These are phyloP conservation scores for Zoanthus sansibaricus DNA, from an alignment of 92 coral and sea anemone genomes.

Conservation along the genomic window DNA sequence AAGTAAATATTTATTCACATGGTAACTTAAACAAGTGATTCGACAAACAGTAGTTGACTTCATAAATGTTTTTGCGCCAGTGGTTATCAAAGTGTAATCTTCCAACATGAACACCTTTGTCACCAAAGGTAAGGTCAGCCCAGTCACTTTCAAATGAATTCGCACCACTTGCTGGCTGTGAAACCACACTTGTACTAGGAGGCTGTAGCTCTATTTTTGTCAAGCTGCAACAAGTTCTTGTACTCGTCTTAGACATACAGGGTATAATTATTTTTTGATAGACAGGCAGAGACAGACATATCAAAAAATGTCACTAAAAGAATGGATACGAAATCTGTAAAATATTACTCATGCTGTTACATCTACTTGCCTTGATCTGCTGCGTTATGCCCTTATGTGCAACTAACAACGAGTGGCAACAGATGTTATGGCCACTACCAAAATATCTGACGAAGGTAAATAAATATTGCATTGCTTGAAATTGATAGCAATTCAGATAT, in stretches of 20 bases:
- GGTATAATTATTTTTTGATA: not conserved
- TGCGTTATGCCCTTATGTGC: not conserved
- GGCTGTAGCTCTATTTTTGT: too few relatives aligned
- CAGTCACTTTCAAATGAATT: too few relatives aligned
- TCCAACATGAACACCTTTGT: too few relatives aligned
- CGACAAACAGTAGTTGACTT: too few relatives aligned
- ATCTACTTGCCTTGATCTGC: not conserved
- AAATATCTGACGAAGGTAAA: not conserved
- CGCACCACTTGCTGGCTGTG: too few relatives aligned
- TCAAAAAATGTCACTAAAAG: not conserved
- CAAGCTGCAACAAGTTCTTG: too few relatives aligned
- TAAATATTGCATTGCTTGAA: not conserved
- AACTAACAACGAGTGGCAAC: constrained; percentile 2
- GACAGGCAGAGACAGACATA: not conserved
- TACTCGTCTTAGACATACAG: constrained; percentile 5
- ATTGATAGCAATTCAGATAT: not conserved
- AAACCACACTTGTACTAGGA: too few relatives aligned
- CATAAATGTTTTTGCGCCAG: too few relatives aligned
- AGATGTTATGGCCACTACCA: not conserved
- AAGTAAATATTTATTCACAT: too few relatives aligned
- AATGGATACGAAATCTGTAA: not conserved
- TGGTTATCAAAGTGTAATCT: too few relatives aligned
- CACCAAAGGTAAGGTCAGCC: too few relatives aligned
- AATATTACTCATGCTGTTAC: not conserved
- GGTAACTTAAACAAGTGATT: too few relatives aligned